Evolutionary conservation across 2,797 vertebrate genomes (phyloP), one percentile per base, ranked within the genome.

Genomic region (Thunnus albacares): DNA sequence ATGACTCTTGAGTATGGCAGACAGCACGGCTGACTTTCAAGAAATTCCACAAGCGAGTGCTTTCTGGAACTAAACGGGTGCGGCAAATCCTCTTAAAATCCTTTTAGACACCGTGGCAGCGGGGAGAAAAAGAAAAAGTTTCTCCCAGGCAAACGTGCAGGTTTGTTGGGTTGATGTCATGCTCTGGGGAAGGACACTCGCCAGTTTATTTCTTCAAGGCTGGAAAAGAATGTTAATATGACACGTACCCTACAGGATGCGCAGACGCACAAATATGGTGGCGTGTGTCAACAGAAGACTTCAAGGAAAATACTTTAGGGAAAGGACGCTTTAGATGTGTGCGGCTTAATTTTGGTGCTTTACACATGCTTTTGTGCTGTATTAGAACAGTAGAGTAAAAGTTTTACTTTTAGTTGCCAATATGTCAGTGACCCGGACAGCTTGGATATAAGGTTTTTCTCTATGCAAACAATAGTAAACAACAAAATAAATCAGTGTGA

Each of bases 61-160:
- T 92, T 94, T 95, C 94, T 94, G 95, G 94, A 96, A 95, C 95
- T 95, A 96, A 96, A 95, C 79, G 87, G 90, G 90, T 92, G 95
- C 90, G 47, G 92, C 91, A 95, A 96, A 96, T 96, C 95, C 95
- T 94, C 92, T 95, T 95, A 93, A 93, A 95, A 95, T 95, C 95
- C 94, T 93, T 95, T 96, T 94, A 95, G 92, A 91, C 89, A 93
- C 89, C 90, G 88, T 95, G 89, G 92, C 92, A 90, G 84, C 77
- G 47, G 77, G 85, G 85, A 89, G 90, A 92, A 90, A 93, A 84
- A 89, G 84, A 85, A 89, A 92, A 91, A 81, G 83, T 93, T 95
- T 94, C 94, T 95, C 91, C 53, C 82, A 90, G 94, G 94, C 93
- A 94, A 91, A 95, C 92, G 91, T 89, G 89, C 94, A 94, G 94